phyloP scores from a whole-genome alignment of 2,888 invertebrate species.

The Dorcus parallelipipedus region DNA sequence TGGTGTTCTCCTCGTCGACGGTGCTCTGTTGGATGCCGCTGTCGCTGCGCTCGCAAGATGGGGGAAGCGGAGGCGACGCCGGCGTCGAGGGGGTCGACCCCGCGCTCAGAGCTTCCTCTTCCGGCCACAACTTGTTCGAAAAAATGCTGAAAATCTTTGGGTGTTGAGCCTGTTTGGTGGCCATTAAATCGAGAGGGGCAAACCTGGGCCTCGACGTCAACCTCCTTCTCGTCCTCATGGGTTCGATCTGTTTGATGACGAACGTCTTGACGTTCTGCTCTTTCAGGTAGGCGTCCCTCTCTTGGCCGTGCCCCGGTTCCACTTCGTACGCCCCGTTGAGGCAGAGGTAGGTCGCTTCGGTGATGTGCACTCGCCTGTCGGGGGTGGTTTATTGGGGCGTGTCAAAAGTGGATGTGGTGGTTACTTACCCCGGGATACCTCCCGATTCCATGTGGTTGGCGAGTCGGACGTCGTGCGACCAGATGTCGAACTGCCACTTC shows the following conservation, averaged over 20 bases:
- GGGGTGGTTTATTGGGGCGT: neutral
- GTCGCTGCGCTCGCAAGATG: slow-evolving; percentile 43
- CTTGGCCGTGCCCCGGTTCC: slow-evolving; percentile 85
- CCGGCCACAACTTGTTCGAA: slow-evolving; percentile 47
- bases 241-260: slow-evolving; percentile 80
- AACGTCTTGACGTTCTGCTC: slow-evolving; percentile 86
- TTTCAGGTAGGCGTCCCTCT: slow-evolving; percentile 78
- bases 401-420: neutral
- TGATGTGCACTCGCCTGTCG: slow-evolving; percentile 89
- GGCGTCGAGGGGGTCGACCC: slow-evolving; percentile 42
- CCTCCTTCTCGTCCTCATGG: slow-evolving; percentile 57
- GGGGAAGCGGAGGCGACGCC: slow-evolving; percentile 30
- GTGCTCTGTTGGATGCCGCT: slow-evolving; percentile 50
- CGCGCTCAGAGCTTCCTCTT: slow-evolving; percentile 39
- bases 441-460: slow-evolving; percentile 98
- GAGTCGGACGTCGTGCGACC: slow-evolving; percentile 92
- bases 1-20: slow-evolving; percentile 73
- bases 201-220: slow-evolving; percentile 52
- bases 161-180: neutral
- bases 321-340: slow-evolving; percentile 88
- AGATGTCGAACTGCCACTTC: slow-evolving; percentile 92
- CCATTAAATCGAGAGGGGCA: too few species aligned
- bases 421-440: slow-evolving; percentile 85
- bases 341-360: slow-evolving; percentile 81
- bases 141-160: slow-evolving; percentile 39